Conservation (phyloP, 2,888 invertebrate species). For the Celastrina argiolus region DNA sequence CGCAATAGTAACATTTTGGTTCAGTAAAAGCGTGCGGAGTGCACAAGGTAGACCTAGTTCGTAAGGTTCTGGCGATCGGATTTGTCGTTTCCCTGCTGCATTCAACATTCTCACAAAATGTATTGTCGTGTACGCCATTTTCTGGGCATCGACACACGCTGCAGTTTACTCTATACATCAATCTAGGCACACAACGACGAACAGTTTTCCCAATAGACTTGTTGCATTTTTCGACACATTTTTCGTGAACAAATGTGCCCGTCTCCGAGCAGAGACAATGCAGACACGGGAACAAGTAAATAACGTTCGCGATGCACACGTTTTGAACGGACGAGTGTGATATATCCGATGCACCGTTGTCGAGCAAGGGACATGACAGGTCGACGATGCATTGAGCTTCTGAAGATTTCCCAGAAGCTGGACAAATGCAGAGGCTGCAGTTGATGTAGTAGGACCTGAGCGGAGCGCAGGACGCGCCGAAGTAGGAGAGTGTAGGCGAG, state of each 20-base stretch:
- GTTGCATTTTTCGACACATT: constrained; percentile 57
- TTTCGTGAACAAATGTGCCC: constrained; percentile 50
- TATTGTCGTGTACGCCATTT: constrained; percentile 43
- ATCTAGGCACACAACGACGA: constrained; percentile 49
- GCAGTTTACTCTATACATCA: constrained; percentile 54
- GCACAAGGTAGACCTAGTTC: constrained; percentile 41
- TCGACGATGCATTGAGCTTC: constrained; percentile 60
- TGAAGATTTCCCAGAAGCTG: constrained; percentile 52
- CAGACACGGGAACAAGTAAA: constrained; percentile 60
- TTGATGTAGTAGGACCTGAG: constrained; percentile 58
- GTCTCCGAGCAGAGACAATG: constrained; percentile 59
- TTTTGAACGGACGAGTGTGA: constrained; percentile 36
- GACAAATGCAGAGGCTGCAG: constrained; percentile 62
- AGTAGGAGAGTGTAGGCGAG: constrained; percentile 26
- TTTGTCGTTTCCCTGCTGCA: constrained; percentile 39
- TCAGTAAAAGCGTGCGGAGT: constrained; percentile 48
- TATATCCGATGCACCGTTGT: constrained; percentile 34
- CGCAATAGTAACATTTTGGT: constrained; percentile 59
- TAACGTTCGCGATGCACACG: constrained; percentile 61
- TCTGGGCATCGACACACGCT: constrained; percentile 58
- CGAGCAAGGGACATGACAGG: constrained; percentile 45
- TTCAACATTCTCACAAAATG: constrained; percentile 43
- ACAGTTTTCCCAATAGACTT: constrained; percentile 5
- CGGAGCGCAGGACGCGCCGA: constrained; percentile 50
- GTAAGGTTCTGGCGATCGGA: constrained; percentile 37